Base-by-base conservation (phyloP, 2,797 vertebrate species). In the Argyrosomus regius region DNA sequence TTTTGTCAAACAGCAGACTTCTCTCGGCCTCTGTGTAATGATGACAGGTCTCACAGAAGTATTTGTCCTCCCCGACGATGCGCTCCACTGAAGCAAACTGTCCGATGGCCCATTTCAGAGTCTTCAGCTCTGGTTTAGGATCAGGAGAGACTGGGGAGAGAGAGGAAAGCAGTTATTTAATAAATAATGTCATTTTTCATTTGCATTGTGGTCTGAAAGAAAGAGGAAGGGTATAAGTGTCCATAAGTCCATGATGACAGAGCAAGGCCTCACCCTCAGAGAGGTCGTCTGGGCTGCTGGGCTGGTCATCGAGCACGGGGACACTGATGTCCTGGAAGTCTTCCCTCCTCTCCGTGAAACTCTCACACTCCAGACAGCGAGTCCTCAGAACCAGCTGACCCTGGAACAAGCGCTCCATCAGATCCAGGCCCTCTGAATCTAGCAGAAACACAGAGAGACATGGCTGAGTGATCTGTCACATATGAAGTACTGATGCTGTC, bases 241-340 rank as follows among this genome's bases (percentile, higher is more conserved):
- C 20, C 5, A n/a, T 18, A 31, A 31, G 31, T 28, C 4, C 35
- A 35, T 35, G 35, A 35, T 35, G 7, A 35, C 1, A 8, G 28
- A 24, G 2, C 0, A 24, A 57, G 3, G 11, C 17, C 92, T 91
- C 92, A 99, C 98, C 95, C 83, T 97, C 96, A 46, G 96, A 96
- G 87, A 93, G 96, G 80, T 96, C 94, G 3, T 96, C 96, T 0
- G 86, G 93, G 90, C 95, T 96, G 82, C 93, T 91, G 84, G 96
- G 92, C 18, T 98, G 96, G 31, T 98, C 97, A 68, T 99, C 98
- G 67, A 99, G 97, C 64, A 99, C 98, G 0, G 98, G 98, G 52
- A 99, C 97, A 0, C 98, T 99, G 93, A 99, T 98, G 92, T 99
- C 97, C 91, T 99, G 98, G 77, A 99, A 99, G 87, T 98, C 97